Evolutionary conservation across 2,113 vertebrate species (phyloP).

Genomic region (Heloderma charlesbogerti): DNA sequence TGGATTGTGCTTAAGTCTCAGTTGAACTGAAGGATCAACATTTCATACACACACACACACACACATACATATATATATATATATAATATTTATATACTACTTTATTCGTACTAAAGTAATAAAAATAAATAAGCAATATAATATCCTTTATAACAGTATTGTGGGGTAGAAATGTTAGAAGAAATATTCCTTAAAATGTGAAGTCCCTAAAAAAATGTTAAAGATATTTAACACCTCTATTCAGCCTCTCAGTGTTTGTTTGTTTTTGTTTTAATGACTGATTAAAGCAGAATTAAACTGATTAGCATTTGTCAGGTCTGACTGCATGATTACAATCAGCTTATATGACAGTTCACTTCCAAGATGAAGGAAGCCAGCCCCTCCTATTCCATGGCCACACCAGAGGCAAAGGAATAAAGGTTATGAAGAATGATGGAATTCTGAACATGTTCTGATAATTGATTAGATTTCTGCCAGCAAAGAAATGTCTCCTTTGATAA

Average conservation of each 20-base stretch:
- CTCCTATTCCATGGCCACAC: not conserved
- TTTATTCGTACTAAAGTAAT: no score
- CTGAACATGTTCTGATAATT: not conserved
- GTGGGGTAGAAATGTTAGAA: not conserved
- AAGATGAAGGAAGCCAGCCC: not conserved
- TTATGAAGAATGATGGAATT: not conserved
- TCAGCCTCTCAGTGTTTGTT: not conserved
- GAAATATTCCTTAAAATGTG: not conserved
- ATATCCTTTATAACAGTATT: not conserved
- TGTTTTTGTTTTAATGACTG: slow-evolving; percentile 56
- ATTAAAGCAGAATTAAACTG: slow-evolving; percentile 39
- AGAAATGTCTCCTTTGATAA: slow-evolving; percentile 34
- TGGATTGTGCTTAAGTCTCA: not conserved
- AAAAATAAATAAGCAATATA: no score
- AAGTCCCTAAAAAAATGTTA: not conserved
- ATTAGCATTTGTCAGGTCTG: slow-evolving; percentile 26
- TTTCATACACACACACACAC: no score
- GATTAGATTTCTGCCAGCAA: slow-evolving; percentile 8
- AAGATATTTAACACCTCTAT: not conserved
- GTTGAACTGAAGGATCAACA: not conserved
- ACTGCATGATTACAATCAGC: not conserved
- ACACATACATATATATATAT: no score
- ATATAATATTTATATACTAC: no score
- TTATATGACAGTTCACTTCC: not conserved
- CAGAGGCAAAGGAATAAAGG: slow-evolving; percentile 21